phyloP scores from a whole-genome alignment of 2,113 vertebrate species.

The Pseudorhombus dupliciocellatus region DNA sequence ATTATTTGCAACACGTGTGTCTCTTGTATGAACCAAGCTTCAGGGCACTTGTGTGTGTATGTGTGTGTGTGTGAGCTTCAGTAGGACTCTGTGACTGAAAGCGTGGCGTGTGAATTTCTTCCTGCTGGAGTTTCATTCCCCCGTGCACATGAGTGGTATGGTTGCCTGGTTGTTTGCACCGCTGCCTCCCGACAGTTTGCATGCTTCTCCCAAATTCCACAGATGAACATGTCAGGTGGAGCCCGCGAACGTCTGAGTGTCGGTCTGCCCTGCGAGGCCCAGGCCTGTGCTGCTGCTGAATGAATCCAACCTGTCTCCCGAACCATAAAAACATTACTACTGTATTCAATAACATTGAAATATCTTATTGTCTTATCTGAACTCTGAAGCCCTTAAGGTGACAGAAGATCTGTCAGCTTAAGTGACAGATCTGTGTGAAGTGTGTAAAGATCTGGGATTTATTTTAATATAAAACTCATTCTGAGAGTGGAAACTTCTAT shows the following conservation, averaged over 20 bases:
- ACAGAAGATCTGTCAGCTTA: not conserved
- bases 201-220: conserved; percentile 47
- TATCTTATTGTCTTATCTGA: not conserved
- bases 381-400: not conserved
- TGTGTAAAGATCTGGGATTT: not conserved
- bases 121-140: conserved; percentile 23
- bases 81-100: conserved; percentile 20
- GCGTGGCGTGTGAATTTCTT: not conserved
- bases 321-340: not conserved
- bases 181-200: conserved; percentile 46
- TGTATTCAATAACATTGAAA: not conserved
- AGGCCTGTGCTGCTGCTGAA: not conserved
- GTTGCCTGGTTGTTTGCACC: conserved; percentile 49
- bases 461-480: not conserved
- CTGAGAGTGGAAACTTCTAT: not conserved
- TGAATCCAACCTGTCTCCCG: not conserved
- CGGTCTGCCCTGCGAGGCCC: not conserved
- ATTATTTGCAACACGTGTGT: conserved; percentile 83
- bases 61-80: conserved; percentile 17
- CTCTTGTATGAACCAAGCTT: conserved; percentile 58
- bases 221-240: conserved; percentile 33
- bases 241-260: not conserved
- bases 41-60: not conserved
- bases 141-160: conserved; percentile 50
- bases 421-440: no score